Conservation (phyloP, 2,797 vertebrate genomes). For the Dallia pectoralis region DNA sequence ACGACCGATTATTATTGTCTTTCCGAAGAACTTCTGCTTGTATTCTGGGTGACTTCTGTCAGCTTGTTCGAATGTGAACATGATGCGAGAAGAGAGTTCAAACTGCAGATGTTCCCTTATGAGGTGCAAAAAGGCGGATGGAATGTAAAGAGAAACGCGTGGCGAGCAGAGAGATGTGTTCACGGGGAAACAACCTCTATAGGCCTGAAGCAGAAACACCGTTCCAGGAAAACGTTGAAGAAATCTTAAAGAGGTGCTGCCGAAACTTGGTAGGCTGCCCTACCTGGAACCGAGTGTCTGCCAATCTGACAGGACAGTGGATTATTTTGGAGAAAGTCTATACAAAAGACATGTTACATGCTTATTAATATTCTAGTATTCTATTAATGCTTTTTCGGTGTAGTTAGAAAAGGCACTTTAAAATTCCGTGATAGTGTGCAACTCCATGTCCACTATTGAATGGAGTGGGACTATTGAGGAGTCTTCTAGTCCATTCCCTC, state of each 20-base stretch:
- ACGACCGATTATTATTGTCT: not conserved
- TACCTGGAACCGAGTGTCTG: not conserved
- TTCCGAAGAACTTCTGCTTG: conserved; percentile 7
- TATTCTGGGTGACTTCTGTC: conserved; percentile 37
- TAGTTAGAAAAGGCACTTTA: too few relatives aligned
- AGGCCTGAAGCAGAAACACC: not conserved
- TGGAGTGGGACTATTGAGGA: not conserved
- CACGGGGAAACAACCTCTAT: not conserved
- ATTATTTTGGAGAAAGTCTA: not conserved
- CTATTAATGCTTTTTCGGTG: too few relatives aligned
- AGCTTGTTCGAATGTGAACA: conserved; percentile 28
- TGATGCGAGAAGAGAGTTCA: conserved; percentile 53
- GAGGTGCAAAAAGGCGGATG: conserved; percentile 23
- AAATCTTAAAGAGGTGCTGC: not conserved
- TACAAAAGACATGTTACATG: too few relatives aligned
- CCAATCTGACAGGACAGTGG: not conserved
- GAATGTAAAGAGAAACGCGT: not conserved
- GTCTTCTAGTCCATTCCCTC: not conserved
- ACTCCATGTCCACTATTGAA: not conserved
- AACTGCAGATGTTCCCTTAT: conserved; percentile 53
- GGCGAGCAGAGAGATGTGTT: not conserved
- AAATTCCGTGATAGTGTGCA: too few relatives aligned
- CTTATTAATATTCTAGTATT: too few relatives aligned
- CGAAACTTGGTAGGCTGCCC: not conserved
- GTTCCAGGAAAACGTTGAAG: not conserved